Conservation (phyloP, 2,888 invertebrate species). For the Nebria salina region DNA sequence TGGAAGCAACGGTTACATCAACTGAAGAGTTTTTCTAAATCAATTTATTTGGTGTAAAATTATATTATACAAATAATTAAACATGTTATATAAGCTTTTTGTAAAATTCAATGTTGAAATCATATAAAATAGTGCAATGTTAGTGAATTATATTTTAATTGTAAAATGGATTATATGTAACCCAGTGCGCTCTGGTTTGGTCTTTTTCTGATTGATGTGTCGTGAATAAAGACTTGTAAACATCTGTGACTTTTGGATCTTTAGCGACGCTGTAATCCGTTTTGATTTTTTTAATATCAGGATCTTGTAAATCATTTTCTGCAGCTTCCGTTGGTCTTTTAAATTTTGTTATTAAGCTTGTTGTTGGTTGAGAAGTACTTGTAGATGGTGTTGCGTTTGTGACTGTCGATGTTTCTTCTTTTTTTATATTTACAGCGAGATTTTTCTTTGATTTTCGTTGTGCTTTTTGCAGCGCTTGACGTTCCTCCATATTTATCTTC, state of each 20-base stretch:
- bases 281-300: constrained; percentile 80
- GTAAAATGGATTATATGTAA: constrained; percentile 97
- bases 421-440: constrained; percentile 46
- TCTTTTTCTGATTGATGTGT: constrained; percentile 86
- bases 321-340: constrained; percentile 51
- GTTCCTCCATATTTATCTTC: constrained; percentile 71
- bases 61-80: neutral
- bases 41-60: neutral
- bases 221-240: constrained; percentile 95
- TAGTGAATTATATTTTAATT: constrained; percentile 65
- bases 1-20: constrained; percentile 81
- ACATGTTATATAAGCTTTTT: neutral
- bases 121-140: constrained; percentile 1
- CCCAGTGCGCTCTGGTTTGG: constrained; percentile 94
- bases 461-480: constrained; percentile 61
- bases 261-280: constrained; percentile 86
- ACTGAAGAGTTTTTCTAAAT: constrained; percentile 65
- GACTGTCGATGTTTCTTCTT: constrained; percentile 42
- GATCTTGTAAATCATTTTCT: constrained; percentile 64
- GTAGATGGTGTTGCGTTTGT: constrained; percentile 47
- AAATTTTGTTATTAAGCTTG: constrained; percentile 37
- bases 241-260: constrained; percentile 89
- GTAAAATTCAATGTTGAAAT: neutral
- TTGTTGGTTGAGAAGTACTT: constrained; percentile 17
- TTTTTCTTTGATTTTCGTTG: constrained; percentile 51